Conservation (phyloP, 2,797 vertebrate genomes). For the Sebastes hubbsi region DNA sequence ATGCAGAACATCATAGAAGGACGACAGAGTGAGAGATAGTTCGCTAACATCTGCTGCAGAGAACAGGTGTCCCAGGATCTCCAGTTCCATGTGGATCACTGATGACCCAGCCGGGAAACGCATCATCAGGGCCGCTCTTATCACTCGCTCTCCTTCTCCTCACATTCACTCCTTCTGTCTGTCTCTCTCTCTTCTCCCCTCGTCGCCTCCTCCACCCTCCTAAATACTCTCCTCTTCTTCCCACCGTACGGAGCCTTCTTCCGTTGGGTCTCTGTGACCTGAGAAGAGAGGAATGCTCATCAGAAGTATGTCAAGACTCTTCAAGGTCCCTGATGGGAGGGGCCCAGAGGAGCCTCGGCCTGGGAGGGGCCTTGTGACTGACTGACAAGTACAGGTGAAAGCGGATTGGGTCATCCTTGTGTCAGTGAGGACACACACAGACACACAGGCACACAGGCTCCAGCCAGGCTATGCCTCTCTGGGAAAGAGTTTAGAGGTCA, state of each 20-base stretch:
- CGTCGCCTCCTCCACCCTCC: conserved; percentile 3
- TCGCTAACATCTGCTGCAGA: conserved; percentile 54
- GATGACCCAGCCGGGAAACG: conserved; percentile 45
- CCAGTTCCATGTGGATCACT: conserved; percentile 33
- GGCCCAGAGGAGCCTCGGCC: conserved; percentile 14
- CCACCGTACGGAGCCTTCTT: conserved; percentile 20
- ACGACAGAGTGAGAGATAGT: conserved; percentile 17
- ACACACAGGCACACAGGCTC: conserved; percentile 65
- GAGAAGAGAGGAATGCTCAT: conserved; percentile 59
- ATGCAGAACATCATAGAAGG: background rate
- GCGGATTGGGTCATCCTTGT: conserved; percentile 63
- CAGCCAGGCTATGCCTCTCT: conserved; percentile 60
- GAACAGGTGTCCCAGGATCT: conserved; percentile 74
- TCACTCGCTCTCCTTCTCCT: conserved; percentile 4
- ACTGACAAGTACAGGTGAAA: conserved; percentile 81
- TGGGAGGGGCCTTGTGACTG: conserved; percentile 55
- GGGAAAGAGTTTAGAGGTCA: conserved; percentile 67
- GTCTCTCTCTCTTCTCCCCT: conserved; percentile 13
- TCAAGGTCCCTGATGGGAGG: conserved; percentile 47
- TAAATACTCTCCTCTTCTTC: conserved; percentile 11
- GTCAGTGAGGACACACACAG: conserved; percentile 63
- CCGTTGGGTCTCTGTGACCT: conserved; percentile 62
- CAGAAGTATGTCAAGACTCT: conserved; percentile 58
- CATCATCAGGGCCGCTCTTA: conserved; percentile 20
- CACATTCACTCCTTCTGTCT: background rate